phyloP scores from a whole-genome alignment of 1,140 invertebrate genomes.

The Limonius californicus region DNA sequence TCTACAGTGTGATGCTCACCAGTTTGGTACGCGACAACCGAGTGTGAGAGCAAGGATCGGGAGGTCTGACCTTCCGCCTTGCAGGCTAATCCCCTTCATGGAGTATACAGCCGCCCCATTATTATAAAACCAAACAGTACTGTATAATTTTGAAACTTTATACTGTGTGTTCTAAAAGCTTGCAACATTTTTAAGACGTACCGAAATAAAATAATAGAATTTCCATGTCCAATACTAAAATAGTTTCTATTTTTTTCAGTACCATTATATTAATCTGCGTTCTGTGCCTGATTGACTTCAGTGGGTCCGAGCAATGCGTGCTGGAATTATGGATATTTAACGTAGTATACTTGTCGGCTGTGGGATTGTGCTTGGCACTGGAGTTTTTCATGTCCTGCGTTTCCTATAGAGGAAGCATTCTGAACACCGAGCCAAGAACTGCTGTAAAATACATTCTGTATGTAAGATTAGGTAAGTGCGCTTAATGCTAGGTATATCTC shows the following conservation, averaged over 20 bases:
- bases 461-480: conserved; percentile 67
- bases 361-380: conserved; percentile 60
- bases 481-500: neutral
- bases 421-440: conserved; percentile 67
- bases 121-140: too few species aligned
- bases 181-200: too few species aligned
- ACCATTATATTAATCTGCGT: conserved; percentile 54
- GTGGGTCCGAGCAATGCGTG: conserved; percentile 56
- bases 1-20: too few species aligned
- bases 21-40: too few species aligned
- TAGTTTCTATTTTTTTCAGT: conserved; percentile 57
- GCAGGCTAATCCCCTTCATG: too few species aligned
- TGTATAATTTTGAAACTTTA: too few species aligned
- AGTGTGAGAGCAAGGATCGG: too few species aligned
- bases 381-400: conserved; percentile 72
- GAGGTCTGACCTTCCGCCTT: too few species aligned
- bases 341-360: conserved; percentile 67
- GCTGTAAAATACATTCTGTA: conserved; percentile 83
- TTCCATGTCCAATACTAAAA: too few species aligned
- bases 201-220: too few species aligned
- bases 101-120: too few species aligned
- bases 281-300: conserved; percentile 59
- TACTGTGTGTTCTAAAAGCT: too few species aligned
- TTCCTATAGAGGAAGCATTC: conserved; percentile 77
- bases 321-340: conserved; percentile 65